phyloP scores from a whole-genome alignment of 2,888 invertebrate species.

The Apamea sordens region DNA sequence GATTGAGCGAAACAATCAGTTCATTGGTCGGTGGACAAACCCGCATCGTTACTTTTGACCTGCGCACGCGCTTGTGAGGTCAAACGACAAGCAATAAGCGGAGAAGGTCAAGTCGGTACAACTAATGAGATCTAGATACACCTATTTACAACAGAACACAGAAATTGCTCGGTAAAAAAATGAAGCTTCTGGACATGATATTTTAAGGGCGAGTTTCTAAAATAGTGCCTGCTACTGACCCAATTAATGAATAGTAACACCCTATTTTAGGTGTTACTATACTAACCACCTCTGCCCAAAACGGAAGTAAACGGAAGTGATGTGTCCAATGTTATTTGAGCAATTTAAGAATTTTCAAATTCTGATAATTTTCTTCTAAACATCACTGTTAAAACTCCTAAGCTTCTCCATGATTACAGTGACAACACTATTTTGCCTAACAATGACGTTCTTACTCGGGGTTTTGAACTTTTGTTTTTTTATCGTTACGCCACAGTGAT shows the following conservation, averaged over 20 bases:
- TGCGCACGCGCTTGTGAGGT: conserved; percentile 42
- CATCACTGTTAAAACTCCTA: background rate
- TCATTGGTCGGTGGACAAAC: conserved; percentile 42
- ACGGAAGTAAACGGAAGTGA: background rate
- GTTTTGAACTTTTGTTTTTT: conserved; percentile 22
- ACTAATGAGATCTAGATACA: background rate
- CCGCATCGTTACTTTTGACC: conserved; percentile 17
- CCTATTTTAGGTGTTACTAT: background rate
- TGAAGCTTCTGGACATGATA: background rate
- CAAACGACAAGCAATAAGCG: background rate
- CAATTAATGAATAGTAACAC: too few relatives aligned
- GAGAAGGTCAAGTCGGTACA: conserved; percentile 28
- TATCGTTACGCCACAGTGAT: background rate
- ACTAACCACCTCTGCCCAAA: background rate
- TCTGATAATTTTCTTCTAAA: background rate
- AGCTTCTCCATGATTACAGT: background rate
- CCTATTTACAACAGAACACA: background rate
- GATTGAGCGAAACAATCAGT: conserved; percentile 10
- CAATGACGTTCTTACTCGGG: background rate
- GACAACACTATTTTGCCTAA: background rate
- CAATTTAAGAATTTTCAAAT: background rate
- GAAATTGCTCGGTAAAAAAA: background rate
- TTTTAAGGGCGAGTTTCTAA: background rate
- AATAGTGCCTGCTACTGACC: background rate
- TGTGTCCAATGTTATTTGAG: background rate